Evolutionary conservation across 2,888 invertebrate genomes (phyloP).

Genomic region (Ariolimax columbianus): DNA sequence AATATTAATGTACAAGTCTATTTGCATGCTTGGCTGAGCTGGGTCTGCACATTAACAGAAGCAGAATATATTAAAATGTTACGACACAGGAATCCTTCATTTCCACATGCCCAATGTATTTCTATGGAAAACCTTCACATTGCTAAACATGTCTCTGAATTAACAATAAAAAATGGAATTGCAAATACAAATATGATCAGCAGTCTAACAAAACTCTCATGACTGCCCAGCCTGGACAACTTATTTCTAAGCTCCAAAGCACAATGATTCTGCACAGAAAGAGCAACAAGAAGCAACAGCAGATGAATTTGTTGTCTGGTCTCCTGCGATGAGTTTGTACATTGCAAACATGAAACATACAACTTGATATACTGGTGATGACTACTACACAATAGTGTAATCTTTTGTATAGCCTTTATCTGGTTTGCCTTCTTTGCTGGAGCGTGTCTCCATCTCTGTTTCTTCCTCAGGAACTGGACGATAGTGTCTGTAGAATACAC

Average conservation of each 20-base stretch:
- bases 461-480: constrained; percentile 64
- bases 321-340: not conserved
- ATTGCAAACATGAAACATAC: not conserved
- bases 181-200: constrained; percentile 13
- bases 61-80: not conserved
- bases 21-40: not conserved
- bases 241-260: not conserved
- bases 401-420: constrained; percentile 73
- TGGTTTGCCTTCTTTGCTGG: constrained; percentile 52
- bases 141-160: not conserved
- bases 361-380: not conserved
- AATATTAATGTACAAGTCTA: not conserved
- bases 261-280: constrained; percentile 17
- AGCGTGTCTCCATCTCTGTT: constrained; percentile 52
- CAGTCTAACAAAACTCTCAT: not conserved
- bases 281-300: constrained; percentile 17
- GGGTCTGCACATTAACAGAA: not conserved
- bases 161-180: not conserved
- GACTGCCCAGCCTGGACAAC: not conserved
- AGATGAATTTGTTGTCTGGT: constrained; percentile 4
- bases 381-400: constrained; percentile 68
- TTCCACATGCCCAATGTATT: not conserved
- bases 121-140: not conserved
- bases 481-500: constrained; percentile 59
- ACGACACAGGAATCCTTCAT: not conserved